Evolutionary conservation across 2,797 vertebrate genomes (phyloP), one percentile per base, ranked within the genome.

Genomic region (Megaceryle alcyon): DNA sequence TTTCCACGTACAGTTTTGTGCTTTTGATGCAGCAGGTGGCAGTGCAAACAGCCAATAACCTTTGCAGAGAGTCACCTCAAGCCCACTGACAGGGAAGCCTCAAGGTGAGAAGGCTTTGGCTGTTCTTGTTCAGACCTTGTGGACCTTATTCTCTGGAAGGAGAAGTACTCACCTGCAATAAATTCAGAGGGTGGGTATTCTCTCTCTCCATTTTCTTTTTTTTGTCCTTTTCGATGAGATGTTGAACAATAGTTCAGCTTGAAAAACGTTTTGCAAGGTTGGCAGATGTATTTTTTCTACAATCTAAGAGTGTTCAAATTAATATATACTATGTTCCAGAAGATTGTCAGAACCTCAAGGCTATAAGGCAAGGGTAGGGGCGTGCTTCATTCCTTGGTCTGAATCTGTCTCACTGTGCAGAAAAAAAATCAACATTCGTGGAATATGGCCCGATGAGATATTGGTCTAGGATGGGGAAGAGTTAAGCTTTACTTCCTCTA

Each of bases 401-500:
- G 16, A 35, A 54, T 61, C 23, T 77, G 8, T 49, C 20, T 79
- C 16, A 2, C 35, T 81, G 37, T 54, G 37, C 53, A 75, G 83
- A 79, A 85, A n/a, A 77, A 25, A 65, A 59, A 54, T 82, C 16
- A 53, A 8, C 14, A 26, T 41, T 41, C 9, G 41, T 0, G 1
- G 44, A 10, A 5, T 41, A 33, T 54, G 29, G 28, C 17, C 21
- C 16, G 0, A 0, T 31, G 72, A 86, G 33, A 28, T 29, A 8
- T 12, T 2, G 4, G 31, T 59, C 23, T 76, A 28, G 14, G 21
- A 39, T 26, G 23, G 70, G 25, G 53, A 68, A 29, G 21, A 66
- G 51, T 61, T 75, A 56, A 21, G 15, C 49, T 68, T 54, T 39
- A 44, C 20, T 66, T 63, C 7, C 22, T 61, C 12, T 66, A 48